A percentile compares a stretch with the other conserved stretches of the same genome.
Evolutionary conservation across 2,113 vertebrate genomes (phyloP).

Genomic region (Eupsittula cactorum): DNA sequence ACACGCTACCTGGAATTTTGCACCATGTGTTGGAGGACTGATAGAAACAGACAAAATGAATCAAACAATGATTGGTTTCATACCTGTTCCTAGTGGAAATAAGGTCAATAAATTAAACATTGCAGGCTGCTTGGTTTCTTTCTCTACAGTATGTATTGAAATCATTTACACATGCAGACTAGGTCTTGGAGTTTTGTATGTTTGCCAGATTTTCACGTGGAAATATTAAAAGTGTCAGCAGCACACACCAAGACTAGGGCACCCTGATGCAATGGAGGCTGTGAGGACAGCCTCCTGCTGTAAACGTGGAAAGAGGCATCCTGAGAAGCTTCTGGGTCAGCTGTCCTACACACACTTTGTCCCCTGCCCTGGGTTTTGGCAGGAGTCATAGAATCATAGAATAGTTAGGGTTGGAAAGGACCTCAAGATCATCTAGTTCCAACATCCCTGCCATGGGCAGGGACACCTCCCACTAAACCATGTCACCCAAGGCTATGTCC

Average conservation of each 20-base stretch:
- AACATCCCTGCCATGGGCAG: no score
- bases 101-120: background rate
- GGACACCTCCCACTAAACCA: no score
- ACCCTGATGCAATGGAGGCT: background rate
- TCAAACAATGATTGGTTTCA: background rate
- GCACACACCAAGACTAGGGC: background rate
- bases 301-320: fast-evolving
- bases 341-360: background rate
- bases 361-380: no score
- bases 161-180: background rate
- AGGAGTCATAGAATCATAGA: no score
- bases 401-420: no score
- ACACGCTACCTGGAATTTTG: background rate
- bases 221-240: background rate
- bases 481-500: no score
- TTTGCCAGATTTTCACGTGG: background rate
- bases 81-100: background rate
- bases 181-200: background rate
- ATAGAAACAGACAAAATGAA: background rate
- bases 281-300: background rate
- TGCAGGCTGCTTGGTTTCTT: background rate
- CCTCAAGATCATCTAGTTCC: no score
- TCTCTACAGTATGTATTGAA: background rate
- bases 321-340: no score
- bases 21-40: background rate